These are phyloP conservation scores for Falco columbarius DNA, from an alignment of 2,797 vertebrate genomes.

Conservation along the genomic window DNA sequence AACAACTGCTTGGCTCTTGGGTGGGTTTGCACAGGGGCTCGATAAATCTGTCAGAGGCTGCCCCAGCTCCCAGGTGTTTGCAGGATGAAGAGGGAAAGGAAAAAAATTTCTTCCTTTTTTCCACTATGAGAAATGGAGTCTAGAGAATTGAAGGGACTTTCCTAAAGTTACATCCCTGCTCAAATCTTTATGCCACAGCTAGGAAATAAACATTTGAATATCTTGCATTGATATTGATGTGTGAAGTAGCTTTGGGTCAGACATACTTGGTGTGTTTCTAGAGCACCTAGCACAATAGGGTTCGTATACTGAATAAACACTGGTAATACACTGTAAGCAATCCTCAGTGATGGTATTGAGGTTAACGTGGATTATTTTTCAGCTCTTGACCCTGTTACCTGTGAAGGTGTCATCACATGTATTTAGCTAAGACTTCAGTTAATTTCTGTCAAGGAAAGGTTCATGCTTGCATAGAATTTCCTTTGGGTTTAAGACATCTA, in stretches of 20 bases:
- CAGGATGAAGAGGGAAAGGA: background rate
- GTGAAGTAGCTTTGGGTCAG: background rate
- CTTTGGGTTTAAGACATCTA: background rate
- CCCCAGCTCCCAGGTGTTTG: background rate
- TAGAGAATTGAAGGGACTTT: background rate
- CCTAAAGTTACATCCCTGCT: background rate
- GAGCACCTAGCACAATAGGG: background rate
- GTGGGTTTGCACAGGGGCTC: background rate
- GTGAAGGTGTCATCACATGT: background rate
- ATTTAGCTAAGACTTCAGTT: background rate
- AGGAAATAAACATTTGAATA: background rate
- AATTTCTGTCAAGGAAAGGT: background rate
- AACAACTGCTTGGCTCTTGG: background rate
- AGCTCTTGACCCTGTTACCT: background rate
- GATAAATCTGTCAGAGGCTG: background rate
- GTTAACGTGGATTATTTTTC: background rate
- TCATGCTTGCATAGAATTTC: background rate
- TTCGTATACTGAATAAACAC: background rate
- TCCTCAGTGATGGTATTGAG: background rate
- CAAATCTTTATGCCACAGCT: background rate
- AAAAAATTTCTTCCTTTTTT: background rate
- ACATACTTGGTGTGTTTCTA: background rate
- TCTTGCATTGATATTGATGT: background rate
- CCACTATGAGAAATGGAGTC: background rate
- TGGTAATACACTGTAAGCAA: background rate